Conservation (phyloP, 2,797 vertebrate species). For the Melopsittacus undulatus region DNA sequence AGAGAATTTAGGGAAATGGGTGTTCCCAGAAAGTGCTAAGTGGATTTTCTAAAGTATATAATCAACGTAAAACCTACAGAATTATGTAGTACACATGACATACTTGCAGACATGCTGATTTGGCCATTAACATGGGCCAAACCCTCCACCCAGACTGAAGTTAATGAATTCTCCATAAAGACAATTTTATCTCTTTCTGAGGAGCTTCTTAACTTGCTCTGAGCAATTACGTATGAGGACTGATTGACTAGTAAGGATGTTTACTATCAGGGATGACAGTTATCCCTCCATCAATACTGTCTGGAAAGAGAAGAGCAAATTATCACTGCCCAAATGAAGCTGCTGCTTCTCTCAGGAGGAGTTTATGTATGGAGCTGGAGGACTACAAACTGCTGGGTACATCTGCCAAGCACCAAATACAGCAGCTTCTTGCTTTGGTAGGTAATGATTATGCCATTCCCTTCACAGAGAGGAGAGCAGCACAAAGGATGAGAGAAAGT, state of each 20-base stretch:
- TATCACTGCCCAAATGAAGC: background rate
- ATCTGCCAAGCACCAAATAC: background rate
- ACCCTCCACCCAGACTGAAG: background rate
- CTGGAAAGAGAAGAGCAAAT: background rate
- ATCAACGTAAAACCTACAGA: background rate
- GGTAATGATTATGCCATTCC: slow-evolving; percentile 15
- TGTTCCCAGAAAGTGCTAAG: background rate
- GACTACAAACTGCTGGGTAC: background rate
- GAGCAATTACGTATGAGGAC: background rate
- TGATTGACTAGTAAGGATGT: background rate
- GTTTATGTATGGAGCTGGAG: background rate
- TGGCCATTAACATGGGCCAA: background rate
- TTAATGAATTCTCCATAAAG: background rate
- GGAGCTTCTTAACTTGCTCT: background rate
- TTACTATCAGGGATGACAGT: background rate
- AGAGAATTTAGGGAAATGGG: background rate
- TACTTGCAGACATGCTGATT: background rate
- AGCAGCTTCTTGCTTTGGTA: slow-evolving; percentile 37
- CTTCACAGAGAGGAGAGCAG: slow-evolving; percentile 24
- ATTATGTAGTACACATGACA: background rate
- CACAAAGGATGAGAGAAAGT: slow-evolving; percentile 19
- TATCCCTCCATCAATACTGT: background rate
- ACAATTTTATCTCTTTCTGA: background rate
- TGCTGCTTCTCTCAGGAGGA: background rate
- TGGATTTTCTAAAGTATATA: background rate